Base-by-base conservation (phyloP, 2,797 vertebrate species). In the Oreonectes daqikongensis region DNA sequence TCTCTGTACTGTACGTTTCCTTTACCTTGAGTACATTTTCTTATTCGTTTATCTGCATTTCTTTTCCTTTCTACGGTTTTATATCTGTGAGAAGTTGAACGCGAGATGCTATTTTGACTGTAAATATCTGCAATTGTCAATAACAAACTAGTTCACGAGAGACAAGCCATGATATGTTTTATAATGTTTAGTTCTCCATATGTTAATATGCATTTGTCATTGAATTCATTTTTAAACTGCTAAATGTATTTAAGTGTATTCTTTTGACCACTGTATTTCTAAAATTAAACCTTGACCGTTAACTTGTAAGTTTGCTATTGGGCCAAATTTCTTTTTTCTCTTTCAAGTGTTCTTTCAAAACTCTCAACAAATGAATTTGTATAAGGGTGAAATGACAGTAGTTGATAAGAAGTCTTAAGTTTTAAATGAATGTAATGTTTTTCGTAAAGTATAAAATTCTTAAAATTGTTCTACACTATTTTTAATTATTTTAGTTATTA, bases 181-280 rank as follows among this genome's bases (percentile, higher is more conserved):
- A 63, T 81, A 35, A 42, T 68, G 52, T 76, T 82, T 52, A 81
- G 81, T 86, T 87, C 81, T 75, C 69, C 83, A 30, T 83, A 12
- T 83, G 82, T 85, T 84, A 63, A 83, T 86, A 77, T 79, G 81
- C 68, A 86, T 69, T 82, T 85, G 79, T 80, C 85, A 86, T 89
- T 89, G 80, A 90, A 90, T 82, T 82, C 42, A 84, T 88, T 86
- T 90, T 88, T 86, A 87, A 90, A 88, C 3, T 17, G 30, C 50
- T 75, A 18, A 11, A 46, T 59, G 50, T 67, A 11, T 42, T 42
- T 46, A 18, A 48, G 26, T 68, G 53, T 59, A 35, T 35, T 24
- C 1, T 48, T 75, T 65, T 75, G 18, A 75, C 24, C 24, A 74
- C 30, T 67, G 10, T n/a, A n/a, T 75, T 46, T 67, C 20, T 24